phyloP scores from a whole-genome alignment of 2,888 invertebrate genomes.

The Zaprionus bogoriensis region DNA sequence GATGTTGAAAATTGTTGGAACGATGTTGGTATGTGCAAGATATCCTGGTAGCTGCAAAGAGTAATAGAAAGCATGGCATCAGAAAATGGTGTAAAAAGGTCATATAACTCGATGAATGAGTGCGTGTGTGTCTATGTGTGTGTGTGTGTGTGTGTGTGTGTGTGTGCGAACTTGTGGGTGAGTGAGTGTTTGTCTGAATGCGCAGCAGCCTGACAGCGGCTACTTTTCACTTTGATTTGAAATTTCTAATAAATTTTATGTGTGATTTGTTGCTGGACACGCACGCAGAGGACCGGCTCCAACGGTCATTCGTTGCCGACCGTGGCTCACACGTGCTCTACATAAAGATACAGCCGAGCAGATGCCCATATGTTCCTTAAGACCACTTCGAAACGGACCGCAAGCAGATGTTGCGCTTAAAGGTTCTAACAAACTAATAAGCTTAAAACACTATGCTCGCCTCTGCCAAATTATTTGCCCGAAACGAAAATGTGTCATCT shows the following conservation, averaged over 20 bases:
- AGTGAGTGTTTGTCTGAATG: conserved; percentile 2
- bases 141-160: background rate
- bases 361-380: conserved; percentile 66
- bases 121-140: conserved; percentile 5
- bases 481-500: background rate
- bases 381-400: background rate
- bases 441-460: background rate
- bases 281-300: conserved; percentile 16
- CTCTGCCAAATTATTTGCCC: no score
- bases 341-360: conserved; percentile 65
- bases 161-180: conserved; percentile 6
- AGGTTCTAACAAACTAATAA: conserved; percentile 4
- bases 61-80: conserved; percentile 49
- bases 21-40: conserved; percentile 87
- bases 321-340: conserved; percentile 53
- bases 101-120: conserved; percentile 51
- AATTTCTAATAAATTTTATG: conserved; percentile 77
- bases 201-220: conserved; percentile 60
- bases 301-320: background rate
- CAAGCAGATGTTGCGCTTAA: conserved; percentile 17
- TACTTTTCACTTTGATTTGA: conserved; percentile 77
- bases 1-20: conserved; percentile 91
- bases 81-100: conserved; percentile 67
- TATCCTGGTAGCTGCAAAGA: conserved; percentile 86
- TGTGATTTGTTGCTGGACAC: conserved; percentile 64